Percentiles rank a stretch among this genome's conserved stretches.
These are phyloP conservation scores for Ceryle rudis DNA, from an alignment of 2,797 vertebrate genomes.

Conservation along the genomic window DNA sequence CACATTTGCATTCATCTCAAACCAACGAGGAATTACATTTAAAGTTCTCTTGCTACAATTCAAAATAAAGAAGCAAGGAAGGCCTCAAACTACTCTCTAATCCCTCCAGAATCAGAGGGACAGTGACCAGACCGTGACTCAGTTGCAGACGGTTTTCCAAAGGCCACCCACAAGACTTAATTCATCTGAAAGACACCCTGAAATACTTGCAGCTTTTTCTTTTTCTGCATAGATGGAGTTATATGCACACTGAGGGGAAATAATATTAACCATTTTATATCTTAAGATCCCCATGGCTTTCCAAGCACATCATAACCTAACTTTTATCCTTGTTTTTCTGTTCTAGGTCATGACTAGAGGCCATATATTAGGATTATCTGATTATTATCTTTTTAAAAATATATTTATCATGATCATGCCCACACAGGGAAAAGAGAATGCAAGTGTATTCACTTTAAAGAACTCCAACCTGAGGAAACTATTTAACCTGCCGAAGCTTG, in stretches of 20 bases:
- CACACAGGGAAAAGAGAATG: background rate
- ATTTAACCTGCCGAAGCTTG: background rate
- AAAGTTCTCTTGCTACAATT: background rate
- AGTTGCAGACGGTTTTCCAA: background rate
- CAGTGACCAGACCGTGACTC: background rate
- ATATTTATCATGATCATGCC: background rate
- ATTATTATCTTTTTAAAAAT: background rate
- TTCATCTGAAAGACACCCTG: background rate
- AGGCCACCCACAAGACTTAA: background rate
- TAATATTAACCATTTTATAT: background rate
- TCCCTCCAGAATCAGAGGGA: background rate
- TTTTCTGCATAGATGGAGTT: background rate
- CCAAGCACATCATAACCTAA: background rate
- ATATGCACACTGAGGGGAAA: fast-evolving
- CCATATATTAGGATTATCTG: background rate
- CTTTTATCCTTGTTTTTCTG: background rate
- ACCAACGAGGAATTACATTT: background rate
- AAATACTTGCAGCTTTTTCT: background rate
- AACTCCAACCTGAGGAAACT: background rate
- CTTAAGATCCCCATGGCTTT: background rate
- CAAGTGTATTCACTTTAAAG: background rate
- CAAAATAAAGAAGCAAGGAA: background rate
- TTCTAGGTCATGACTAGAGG: background rate
- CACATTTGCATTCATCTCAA: background rate
- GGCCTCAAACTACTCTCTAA: background rate